Base-by-base conservation (phyloP, 2,888 invertebrate species). In the Diaperis boleti region DNA sequence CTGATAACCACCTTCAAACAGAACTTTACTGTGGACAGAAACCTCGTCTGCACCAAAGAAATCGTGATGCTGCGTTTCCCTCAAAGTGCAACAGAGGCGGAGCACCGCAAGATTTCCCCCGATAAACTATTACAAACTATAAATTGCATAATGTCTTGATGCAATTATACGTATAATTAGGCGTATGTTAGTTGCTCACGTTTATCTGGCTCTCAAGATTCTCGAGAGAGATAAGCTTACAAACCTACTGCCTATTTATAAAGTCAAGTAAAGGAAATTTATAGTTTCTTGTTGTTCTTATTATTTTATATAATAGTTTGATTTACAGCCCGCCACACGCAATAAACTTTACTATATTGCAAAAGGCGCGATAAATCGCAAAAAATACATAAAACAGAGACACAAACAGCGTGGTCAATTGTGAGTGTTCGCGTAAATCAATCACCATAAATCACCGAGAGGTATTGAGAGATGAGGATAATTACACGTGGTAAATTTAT, bases 91-190 rank as follows among this genome's bases (percentile, higher is more conserved):
- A 18, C 15, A 20, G 3, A 18, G 41, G 41, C 41, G 41, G 20
- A 42, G 18, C 20, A 39, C 18, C 18, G 49, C 37, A 52, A 52
- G 37, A 52, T 52, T 52, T 52, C 37, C 52, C 8, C 1, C 20
- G 50, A 50, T 52, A 52, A 22, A 20, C 6, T 14, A 33, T 26
- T 33, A 15, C n/a, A n/a, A n/a, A n/a, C 18, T 33, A 54, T 42
- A 31, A 42, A 42, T 54, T 54, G 54, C 54, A 54, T 31, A 54
- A 54, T 31, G 18, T 10, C 14, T 15, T 41, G 54, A 31, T 54
- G 54, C 54, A 54, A 54, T 54, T 41, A 41, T 41, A 54, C 54
- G 41, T 54, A 41, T 54, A 54, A 54, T 54, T 54, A 54, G 41
- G 37, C 37, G 50, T 33, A 52, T 52, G 52, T 39, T 52, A 52